Evolutionary conservation across 2,113 vertebrate species (phyloP).

Genomic region (Nanorana parkeri): DNA sequence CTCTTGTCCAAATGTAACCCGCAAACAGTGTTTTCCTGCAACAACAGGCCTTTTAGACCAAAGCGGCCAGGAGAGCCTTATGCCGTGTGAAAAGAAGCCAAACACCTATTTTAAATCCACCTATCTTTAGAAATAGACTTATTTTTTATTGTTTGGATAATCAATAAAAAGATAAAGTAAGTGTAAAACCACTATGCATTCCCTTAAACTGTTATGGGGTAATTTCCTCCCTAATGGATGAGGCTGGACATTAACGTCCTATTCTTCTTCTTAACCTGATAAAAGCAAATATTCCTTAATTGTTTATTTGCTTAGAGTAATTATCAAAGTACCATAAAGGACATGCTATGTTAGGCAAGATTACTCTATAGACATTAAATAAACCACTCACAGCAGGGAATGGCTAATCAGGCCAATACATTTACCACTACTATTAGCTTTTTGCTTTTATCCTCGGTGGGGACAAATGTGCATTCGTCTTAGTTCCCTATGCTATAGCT

Average conservation of each 20-base stretch:
- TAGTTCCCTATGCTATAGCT: conserved; percentile 1
- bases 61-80: too few species aligned
- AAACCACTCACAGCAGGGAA: conserved; percentile 9
- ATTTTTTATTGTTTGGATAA: too few species aligned
- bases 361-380: conserved; percentile 43
- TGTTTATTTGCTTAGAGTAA: not conserved
- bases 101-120: too few species aligned
- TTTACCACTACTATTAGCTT: conserved; percentile 27
- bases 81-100: too few species aligned
- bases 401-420: conserved; percentile 37
- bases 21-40: too few species aligned
- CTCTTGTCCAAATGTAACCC: too few species aligned
- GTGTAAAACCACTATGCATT: too few species aligned
- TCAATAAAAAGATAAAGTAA: too few species aligned
- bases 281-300: not conserved
- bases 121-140: too few species aligned
- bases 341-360: conserved; percentile 14
- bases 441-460: conserved; percentile 24
- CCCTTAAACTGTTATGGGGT: too few species aligned
- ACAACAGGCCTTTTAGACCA: too few species aligned
- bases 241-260: not conserved
- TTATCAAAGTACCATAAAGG: conserved; percentile 10
- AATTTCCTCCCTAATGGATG: not conserved
- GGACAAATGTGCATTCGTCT: not conserved
- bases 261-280: not conserved